Percentiles rank a stretch among this genome's conserved stretches.
Evolutionary conservation across 2,888 invertebrate genomes (phyloP).

Genomic region (Melangyna quadrimaculata): DNA sequence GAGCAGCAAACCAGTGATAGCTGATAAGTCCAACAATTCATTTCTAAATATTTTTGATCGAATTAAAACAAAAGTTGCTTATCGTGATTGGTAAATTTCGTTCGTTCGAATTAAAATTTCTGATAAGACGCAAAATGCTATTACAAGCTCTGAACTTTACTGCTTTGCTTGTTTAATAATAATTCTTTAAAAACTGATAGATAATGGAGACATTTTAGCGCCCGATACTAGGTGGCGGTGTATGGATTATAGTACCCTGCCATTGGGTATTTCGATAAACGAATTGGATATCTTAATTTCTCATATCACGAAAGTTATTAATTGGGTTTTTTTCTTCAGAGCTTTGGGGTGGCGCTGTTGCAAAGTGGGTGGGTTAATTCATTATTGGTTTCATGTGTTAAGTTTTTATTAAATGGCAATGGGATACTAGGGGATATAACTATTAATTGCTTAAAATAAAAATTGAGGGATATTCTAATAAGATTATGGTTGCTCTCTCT

Average conservation of each 20-base stretch:
- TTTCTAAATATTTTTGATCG: slow-evolving; percentile 49
- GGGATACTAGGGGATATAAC: too few species aligned
- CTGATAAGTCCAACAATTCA: slow-evolving; percentile 61
- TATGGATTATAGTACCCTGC: slow-evolving; percentile 28
- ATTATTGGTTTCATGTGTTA: neutral
- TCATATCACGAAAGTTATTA: slow-evolving; percentile 42
- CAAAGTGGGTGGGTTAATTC: slow-evolving; percentile 30
- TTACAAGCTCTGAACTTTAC: slow-evolving; percentile 45
- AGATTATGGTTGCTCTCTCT: too few species aligned
- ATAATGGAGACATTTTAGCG: slow-evolving; percentile 49
- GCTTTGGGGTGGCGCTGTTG: slow-evolving; percentile 20
- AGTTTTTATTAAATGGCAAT: neutral
- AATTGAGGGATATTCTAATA: too few species aligned
- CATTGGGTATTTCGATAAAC: slow-evolving; percentile 61
- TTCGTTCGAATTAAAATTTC: slow-evolving; percentile 42
- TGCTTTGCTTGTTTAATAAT: slow-evolving; percentile 45
- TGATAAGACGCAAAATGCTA: slow-evolving; percentile 42
- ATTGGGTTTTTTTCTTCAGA: slow-evolving; percentile 10
- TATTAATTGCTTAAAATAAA: too few species aligned
- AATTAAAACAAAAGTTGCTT: slow-evolving; percentile 58
- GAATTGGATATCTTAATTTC: slow-evolving; percentile 45
- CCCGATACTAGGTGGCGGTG: slow-evolving; percentile 24
- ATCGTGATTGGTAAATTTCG: slow-evolving; percentile 64
- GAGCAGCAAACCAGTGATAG: slow-evolving; percentile 50
- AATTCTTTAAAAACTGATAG: slow-evolving; percentile 13